These are phyloP conservation scores for Oreochromis niloticus DNA, from an alignment of 2,113 vertebrate species.

Conservation along the genomic window DNA sequence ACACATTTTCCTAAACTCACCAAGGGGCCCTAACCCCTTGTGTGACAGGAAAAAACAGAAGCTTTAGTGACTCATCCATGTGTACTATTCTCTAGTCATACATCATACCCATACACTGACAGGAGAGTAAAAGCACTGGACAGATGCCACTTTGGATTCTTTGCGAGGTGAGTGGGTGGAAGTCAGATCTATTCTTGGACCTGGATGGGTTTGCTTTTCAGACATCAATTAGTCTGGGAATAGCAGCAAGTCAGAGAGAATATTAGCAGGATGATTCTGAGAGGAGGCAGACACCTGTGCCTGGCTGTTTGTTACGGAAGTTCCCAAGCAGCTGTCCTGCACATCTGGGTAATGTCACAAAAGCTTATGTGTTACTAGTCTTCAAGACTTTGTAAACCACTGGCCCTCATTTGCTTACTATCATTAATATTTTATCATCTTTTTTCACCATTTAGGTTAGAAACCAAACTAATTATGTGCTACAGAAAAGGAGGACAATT, in stretches of 20 bases:
- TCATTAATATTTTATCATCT: not conserved
- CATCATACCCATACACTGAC: not conserved
- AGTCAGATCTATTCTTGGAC: conserved; percentile 55
- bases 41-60: not conserved
- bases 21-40: not conserved
- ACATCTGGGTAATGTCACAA: conserved; percentile 15
- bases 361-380: not conserved
- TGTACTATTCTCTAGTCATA: not conserved
- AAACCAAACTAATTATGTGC: not conserved
- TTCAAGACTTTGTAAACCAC: not conserved
- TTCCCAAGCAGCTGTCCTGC: conserved; percentile 35
- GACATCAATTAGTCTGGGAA: conserved; percentile 71
- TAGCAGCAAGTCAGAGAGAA: conserved; percentile 54
- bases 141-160: conserved; percentile 49
- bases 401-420: not conserved
- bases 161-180: conserved; percentile 35
- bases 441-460: not conserved
- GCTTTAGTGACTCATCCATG: not conserved
- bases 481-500: not conserved
- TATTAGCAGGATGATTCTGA: conserved; percentile 54
- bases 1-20: not conserved
- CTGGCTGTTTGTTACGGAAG: conserved; percentile 16
- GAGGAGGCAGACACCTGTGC: conserved; percentile 60
- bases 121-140: conserved; percentile 10
- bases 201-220: conserved; percentile 44